Conservation (phyloP, 2,888 invertebrate species). For the Calliphora vomitoria region DNA sequence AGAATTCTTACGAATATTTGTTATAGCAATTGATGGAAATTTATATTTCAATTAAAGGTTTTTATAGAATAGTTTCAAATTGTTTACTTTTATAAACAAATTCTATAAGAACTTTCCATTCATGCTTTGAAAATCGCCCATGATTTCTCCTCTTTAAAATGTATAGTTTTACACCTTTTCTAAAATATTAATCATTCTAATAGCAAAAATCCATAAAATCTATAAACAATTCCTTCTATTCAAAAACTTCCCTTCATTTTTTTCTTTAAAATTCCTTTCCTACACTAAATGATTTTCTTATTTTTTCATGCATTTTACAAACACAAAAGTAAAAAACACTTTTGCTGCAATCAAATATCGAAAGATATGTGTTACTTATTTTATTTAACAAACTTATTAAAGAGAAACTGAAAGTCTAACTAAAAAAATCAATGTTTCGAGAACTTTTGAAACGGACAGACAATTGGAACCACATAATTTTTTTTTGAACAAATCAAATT, state of each 20-base stretch:
- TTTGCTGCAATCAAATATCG: neutral
- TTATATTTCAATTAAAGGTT: too few species aligned
- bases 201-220: too few species aligned
- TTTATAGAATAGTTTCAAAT: too few species aligned
- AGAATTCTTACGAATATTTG: too few species aligned
- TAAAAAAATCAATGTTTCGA: constrained; percentile 18
- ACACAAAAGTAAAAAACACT: neutral
- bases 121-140: too few species aligned
- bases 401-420: constrained; percentile 9
- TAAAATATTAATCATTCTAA: too few species aligned
- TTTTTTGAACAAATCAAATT: constrained; percentile 7
- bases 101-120: too few species aligned
- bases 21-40: too few species aligned
- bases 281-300: neutral
- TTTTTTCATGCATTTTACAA: neutral
- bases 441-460: constrained; percentile 28
- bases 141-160: too few species aligned
- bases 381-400: constrained; percentile 37
- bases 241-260: neutral
- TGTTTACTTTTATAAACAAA: too few species aligned
- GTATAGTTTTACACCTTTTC: too few species aligned
- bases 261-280: neutral
- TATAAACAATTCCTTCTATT: neutral
- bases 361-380: constrained; percentile 28
- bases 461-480: constrained; percentile 29